phyloP scores from a whole-genome alignment of 2,888 invertebrate genomes.

The Heliconius hortense region DNA sequence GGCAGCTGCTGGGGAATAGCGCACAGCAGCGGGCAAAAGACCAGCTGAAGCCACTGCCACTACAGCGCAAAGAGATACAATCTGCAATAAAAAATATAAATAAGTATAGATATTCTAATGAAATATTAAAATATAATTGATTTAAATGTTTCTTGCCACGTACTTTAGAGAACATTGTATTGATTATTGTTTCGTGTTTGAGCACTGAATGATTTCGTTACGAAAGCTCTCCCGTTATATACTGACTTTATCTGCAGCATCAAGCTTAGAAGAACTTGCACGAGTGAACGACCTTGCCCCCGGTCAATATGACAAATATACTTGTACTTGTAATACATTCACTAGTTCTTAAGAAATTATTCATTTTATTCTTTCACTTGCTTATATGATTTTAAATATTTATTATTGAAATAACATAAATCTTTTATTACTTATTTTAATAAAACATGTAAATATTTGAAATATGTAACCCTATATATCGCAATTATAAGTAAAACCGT shows the following conservation, averaged over 20 bases:
- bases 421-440: background rate
- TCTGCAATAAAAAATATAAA: constrained; percentile 47
- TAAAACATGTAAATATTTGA: background rate
- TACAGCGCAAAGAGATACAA: constrained; percentile 49
- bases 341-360: constrained; percentile 26
- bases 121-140: background rate
- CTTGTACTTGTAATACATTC: constrained; percentile 32
- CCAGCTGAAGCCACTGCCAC: constrained; percentile 53
- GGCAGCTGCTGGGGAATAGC: constrained; percentile 58
- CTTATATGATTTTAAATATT: background rate
- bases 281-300: constrained; percentile 39
- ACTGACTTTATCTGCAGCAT: constrained; percentile 35
- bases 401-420: background rate
- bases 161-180: constrained; percentile 66
- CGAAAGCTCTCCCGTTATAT: constrained; percentile 31
- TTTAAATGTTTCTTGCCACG: constrained; percentile 41
- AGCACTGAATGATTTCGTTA: constrained; percentile 49
- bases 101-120: background rate
- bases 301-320: constrained; percentile 39
- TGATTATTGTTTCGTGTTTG: constrained; percentile 49
- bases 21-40: constrained; percentile 58
- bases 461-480: too few species aligned
- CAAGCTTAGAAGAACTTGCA: constrained; percentile 38
- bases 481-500: background rate
- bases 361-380: background rate